A percentile compares a stretch with the other conserved stretches of the same genome.
These are phyloP conservation scores for Allacma fusca DNA, from an alignment of 2,888 invertebrate species.

Conservation along the genomic window DNA sequence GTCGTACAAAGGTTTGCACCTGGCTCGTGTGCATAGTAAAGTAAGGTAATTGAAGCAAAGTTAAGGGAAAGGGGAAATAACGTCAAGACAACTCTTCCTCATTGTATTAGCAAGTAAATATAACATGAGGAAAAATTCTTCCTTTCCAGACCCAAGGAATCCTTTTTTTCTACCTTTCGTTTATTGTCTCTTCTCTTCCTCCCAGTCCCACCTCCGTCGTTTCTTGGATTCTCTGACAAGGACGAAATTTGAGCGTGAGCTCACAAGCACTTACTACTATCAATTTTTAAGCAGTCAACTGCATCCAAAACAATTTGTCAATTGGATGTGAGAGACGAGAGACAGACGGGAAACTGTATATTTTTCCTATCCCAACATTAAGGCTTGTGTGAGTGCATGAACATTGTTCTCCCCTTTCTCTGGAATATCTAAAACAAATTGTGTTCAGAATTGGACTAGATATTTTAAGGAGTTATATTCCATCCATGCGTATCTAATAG, in stretches of 20 bases:
- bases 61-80: constrained; percentile 1
- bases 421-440: too few relatives aligned
- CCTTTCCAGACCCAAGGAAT: too few relatives aligned
- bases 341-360: not conserved
- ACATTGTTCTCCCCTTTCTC: too few relatives aligned
- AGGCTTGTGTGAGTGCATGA: too few relatives aligned
- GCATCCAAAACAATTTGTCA: constrained; percentile 5
- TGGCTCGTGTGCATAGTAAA: not conserved
- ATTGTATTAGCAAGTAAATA: not conserved
- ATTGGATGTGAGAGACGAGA: not conserved
- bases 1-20: not conserved
- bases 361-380: not conserved
- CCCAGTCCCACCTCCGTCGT: not conserved
- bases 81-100: not conserved
- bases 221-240: not conserved
- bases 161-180: too few relatives aligned
- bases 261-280: not conserved
- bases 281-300: constrained; percentile 20
- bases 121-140: not conserved
- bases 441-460: too few relatives aligned
- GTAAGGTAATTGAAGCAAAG: constrained; percentile 2
- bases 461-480: too few relatives aligned
- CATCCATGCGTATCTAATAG: too few relatives aligned
- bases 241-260: not conserved
- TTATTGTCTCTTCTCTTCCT: too few relatives aligned